A percentile compares a stretch with the other conserved stretches of the same genome.
Conservation (phyloP, 1,140 invertebrate species). For the Berghia stephanieae region DNA sequence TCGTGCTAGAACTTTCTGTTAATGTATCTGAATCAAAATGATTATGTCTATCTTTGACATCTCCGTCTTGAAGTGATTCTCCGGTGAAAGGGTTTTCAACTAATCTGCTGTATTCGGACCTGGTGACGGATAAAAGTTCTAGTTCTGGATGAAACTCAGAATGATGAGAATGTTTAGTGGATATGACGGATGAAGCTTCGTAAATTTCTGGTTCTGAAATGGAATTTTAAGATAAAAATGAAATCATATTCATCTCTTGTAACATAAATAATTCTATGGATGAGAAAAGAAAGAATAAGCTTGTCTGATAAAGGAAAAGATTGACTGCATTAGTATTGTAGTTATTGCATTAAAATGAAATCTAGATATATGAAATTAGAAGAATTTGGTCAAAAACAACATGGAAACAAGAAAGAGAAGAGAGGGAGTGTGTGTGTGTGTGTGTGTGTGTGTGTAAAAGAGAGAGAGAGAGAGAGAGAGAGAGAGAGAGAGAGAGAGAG, state of each 20-base stretch:
- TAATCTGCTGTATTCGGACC: slow-evolving; percentile 43
- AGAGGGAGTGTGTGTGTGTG: no score
- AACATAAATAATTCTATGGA: no score
- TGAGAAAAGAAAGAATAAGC: no score
- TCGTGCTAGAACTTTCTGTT: slow-evolving; percentile 26
- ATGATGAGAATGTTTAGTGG: slow-evolving; percentile 46
- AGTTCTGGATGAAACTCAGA: slow-evolving; percentile 50
- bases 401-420: not conserved
- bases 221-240: not conserved
- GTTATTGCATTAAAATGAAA: no score
- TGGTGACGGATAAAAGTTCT: slow-evolving; percentile 39
- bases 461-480: not conserved
- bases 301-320: no score
- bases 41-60: not conserved
- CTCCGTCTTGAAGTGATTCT: slow-evolving; percentile 8
- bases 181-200: slow-evolving; percentile 45
- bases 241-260: not conserved
- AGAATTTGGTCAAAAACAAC: not conserved
- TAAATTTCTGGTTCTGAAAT: slow-evolving; percentile 33
- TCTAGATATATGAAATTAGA: no score
- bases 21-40: slow-evolving; percentile 32
- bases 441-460: no score
- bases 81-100: slow-evolving; percentile 47
- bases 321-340: no score
- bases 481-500: slow-evolving; percentile 5